Percentiles rank a stretch among this genome's conserved stretches.
Evolutionary conservation across 1,140 invertebrate species (phyloP).

Genomic region (Orussus abietinus): DNA sequence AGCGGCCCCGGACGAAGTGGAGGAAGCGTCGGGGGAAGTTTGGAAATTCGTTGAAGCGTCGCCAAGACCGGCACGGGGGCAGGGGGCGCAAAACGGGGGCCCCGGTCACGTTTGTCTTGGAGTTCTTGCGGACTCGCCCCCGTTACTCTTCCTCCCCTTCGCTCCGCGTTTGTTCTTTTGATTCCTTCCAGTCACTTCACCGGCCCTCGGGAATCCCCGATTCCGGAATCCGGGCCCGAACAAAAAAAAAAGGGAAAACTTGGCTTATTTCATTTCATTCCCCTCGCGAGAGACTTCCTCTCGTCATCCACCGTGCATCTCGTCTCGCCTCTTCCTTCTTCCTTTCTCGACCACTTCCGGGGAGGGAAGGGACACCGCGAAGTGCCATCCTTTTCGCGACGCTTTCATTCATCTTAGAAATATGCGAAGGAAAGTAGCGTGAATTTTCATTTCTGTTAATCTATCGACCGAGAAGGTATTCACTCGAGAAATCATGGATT

Average conservation of each 20-base stretch:
- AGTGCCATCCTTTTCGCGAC: too few relatives aligned
- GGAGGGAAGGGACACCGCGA: too few relatives aligned
- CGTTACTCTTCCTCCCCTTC: conserved; percentile 2
- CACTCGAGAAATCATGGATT: too few relatives aligned
- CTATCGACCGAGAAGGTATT: too few relatives aligned
- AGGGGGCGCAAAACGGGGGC: conserved; percentile 30
- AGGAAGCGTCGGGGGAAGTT: conserved; percentile 27
- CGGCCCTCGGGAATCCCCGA: neutral
- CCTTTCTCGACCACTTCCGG: too few relatives aligned
- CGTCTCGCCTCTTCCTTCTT: too few relatives aligned
- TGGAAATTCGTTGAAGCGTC: conserved; percentile 40
- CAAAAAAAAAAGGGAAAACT: conserved; percentile 22
- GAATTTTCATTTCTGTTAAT: too few relatives aligned
- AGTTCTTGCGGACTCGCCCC: conserved; percentile 26
- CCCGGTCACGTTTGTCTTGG: conserved; percentile 39
- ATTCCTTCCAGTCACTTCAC: conserved; percentile 36
- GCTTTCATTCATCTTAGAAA: too few relatives aligned
- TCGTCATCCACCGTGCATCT: too few relatives aligned
- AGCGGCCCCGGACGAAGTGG: conserved; percentile 6
- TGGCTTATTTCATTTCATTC: conserved; percentile 41
- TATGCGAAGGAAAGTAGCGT: too few relatives aligned
- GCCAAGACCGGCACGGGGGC: conserved; percentile 31
- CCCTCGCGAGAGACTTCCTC: too few relatives aligned
- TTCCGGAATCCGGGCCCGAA: conserved; percentile 8
- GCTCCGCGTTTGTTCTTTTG: conserved; percentile 35